phyloP scores from a whole-genome alignment of 2,888 invertebrate species.

The Oscheius onirici region DNA sequence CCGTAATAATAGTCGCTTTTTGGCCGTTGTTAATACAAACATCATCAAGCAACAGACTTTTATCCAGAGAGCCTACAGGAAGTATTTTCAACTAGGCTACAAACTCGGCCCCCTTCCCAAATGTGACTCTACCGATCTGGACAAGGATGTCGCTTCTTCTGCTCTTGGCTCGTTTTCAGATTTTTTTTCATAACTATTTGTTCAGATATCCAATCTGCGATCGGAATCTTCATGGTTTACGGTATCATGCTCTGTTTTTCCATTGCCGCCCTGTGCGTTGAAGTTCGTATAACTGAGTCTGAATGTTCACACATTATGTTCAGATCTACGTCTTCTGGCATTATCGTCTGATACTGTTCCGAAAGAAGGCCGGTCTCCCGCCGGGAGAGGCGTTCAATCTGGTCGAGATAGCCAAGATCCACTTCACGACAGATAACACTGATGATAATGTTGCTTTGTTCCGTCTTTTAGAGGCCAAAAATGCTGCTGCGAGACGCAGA shows the following conservation, averaged over 20 bases:
- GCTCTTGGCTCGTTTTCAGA: neutral
- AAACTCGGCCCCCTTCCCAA: constrained; percentile 45
- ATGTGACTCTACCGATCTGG: constrained; percentile 36
- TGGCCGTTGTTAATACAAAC: constrained; percentile 38
- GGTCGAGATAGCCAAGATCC: constrained; percentile 39
- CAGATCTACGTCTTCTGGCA: constrained; percentile 51
- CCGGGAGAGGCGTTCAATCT: constrained; percentile 37
- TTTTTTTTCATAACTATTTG: neutral
- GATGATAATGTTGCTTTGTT: constrained; percentile 33
- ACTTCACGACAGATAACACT: constrained; percentile 41
- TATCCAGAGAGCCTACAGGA: constrained; percentile 47
- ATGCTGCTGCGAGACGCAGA: neutral
- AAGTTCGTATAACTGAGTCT: constrained; percentile 25
- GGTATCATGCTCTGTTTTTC: constrained; percentile 41
- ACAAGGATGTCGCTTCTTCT: constrained; percentile 3
- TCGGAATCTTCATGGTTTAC: constrained; percentile 50
- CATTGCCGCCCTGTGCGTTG: constrained; percentile 37
- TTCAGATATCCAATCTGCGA: constrained; percentile 41
- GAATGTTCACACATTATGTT: neutral
- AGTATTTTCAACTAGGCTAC: constrained; percentile 48
- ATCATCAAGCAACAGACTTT: constrained; percentile 48
- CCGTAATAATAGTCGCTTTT: constrained; percentile 37
- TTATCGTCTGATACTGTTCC: constrained; percentile 32
- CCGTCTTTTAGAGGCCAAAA: constrained; percentile 5
- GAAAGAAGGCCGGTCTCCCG: constrained; percentile 37